A percentile compares a stretch with the other conserved stretches of the same genome.
phyloP scores from a whole-genome alignment of 1,140 invertebrate species.

The Daktulosphaira vitifoliae region DNA sequence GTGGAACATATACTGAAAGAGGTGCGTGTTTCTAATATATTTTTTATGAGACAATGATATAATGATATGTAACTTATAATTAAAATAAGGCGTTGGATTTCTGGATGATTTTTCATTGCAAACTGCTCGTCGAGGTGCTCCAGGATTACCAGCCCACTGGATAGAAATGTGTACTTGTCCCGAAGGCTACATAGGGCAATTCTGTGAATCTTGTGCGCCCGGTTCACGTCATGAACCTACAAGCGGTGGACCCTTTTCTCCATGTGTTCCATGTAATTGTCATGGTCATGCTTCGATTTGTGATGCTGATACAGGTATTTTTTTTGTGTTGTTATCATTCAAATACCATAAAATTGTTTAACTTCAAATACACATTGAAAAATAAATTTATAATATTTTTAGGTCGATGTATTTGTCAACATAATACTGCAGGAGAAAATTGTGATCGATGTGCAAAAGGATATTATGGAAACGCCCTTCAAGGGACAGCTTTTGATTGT shows the following conservation, averaged over 20 bases:
- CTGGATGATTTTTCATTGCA: conserved; percentile 80
- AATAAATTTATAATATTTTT: too few species aligned
- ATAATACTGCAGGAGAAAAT: conserved; percentile 92
- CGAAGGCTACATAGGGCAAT: conserved; percentile 84
- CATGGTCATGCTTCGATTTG: conserved; percentile 92
- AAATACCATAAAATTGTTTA: too few species aligned
- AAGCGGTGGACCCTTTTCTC: conserved; percentile 81
- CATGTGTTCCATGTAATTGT: conserved; percentile 91
- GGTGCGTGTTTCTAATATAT: conserved; percentile 43
- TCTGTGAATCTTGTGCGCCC: conserved; percentile 92
- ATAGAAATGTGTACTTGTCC: conserved; percentile 92
- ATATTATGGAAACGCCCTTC: conserved; percentile 88
- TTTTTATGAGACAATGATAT: not conserved
- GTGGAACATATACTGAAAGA: conserved; percentile 76
- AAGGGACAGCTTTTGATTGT: conserved; percentile 80
- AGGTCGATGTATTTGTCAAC: conserved; percentile 91
- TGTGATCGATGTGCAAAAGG: conserved; percentile 88
- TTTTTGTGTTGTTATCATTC: not conserved
- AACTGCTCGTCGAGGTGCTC: conserved; percentile 69
- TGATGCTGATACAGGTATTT: conserved; percentile 80
- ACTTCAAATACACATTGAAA: too few species aligned
- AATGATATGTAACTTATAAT: not conserved
- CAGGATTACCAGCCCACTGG: conserved; percentile 76
- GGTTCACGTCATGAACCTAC: conserved; percentile 85
- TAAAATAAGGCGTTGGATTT: conserved; percentile 70